Percentiles rank a stretch among this genome's conserved stretches.
phyloP scores from a whole-genome alignment of 2,888 invertebrate genomes.

The Lissonota sp. region DNA sequence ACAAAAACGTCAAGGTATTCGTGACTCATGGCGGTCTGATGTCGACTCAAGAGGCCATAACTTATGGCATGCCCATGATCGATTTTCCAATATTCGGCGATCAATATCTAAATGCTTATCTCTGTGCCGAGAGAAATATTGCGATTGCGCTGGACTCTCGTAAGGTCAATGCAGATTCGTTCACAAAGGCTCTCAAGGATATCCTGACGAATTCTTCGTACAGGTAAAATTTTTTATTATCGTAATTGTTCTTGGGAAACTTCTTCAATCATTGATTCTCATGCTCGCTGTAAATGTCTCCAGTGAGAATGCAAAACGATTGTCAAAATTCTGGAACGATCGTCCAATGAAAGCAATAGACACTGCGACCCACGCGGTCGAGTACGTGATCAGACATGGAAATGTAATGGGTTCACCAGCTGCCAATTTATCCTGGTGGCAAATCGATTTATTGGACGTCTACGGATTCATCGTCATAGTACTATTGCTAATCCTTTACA shows the following conservation, averaged over 20 bases:
- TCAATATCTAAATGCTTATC: conserved; percentile 73
- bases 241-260: not conserved
- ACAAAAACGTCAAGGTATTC: conserved; percentile 80
- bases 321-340: conserved; percentile 79
- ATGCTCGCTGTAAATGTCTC: not conserved
- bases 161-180: conserved; percentile 66
- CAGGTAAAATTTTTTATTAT: conserved; percentile 53
- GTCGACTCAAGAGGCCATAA: conserved; percentile 72
- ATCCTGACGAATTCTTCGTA: conserved; percentile 72
- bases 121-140: conserved; percentile 69
- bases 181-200: conserved; percentile 70
- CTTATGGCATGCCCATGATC: conserved; percentile 71
- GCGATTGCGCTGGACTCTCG: conserved; percentile 66
- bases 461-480: conserved; percentile 63
- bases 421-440: conserved; percentile 74
- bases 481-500: conserved; percentile 18
- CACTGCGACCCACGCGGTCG: conserved; percentile 88
- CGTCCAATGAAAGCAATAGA: conserved; percentile 86
- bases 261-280: not conserved
- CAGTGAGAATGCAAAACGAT: conserved; percentile 1
- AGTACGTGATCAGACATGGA: conserved; percentile 84
- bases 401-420: conserved; percentile 71
- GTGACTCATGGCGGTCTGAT: conserved; percentile 74
- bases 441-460: conserved; percentile 73
- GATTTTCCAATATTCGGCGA: conserved; percentile 73